A percentile compares a stretch with the other conserved stretches of the same genome.
Evolutionary conservation across 64 coral and sea anemone genomes (phyloP).

Genomic region (Pocillopora verrucosa): DNA sequence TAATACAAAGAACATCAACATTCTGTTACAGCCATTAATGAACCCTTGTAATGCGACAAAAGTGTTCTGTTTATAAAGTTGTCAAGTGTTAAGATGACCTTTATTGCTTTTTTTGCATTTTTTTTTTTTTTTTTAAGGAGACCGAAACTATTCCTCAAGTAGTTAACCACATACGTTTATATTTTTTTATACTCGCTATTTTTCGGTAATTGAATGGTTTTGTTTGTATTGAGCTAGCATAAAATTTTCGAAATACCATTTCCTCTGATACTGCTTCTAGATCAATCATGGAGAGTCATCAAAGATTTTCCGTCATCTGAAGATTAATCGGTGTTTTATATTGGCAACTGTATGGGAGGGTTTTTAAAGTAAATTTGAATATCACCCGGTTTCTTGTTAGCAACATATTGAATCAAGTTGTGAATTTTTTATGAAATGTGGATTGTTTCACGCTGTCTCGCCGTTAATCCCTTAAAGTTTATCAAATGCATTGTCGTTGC

Average conservation of each 20-base stretch:
- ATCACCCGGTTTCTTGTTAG: neutral
- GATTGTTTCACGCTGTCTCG: neutral
- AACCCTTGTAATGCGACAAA: neutral
- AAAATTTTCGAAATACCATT: neutral
- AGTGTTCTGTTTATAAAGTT: conserved; percentile 25
- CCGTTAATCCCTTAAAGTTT: conserved; percentile 27
- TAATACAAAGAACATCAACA: neutral
- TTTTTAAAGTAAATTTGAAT: neutral
- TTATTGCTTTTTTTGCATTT: conserved; percentile 1
- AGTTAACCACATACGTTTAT: neutral
- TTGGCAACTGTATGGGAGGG: conserved; percentile 3
- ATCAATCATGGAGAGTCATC: conserved; percentile 31
- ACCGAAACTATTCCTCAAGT: neutral
- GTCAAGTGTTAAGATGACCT: neutral
- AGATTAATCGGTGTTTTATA: conserved; percentile 13
- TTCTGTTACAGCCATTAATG: neutral
- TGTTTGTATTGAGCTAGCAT: neutral
- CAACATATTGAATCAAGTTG: conserved; percentile 20
- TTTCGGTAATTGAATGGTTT: neutral
- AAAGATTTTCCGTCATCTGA: conserved; percentile 20
- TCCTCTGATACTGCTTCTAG: neutral
- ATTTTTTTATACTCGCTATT: conserved; percentile 1
- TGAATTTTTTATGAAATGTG: neutral
- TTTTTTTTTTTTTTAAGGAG: neutral
- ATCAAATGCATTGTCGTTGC: neutral